phyloP scores from a whole-genome alignment of 1,140 invertebrate species.

The Xylocopa sonorina region DNA sequence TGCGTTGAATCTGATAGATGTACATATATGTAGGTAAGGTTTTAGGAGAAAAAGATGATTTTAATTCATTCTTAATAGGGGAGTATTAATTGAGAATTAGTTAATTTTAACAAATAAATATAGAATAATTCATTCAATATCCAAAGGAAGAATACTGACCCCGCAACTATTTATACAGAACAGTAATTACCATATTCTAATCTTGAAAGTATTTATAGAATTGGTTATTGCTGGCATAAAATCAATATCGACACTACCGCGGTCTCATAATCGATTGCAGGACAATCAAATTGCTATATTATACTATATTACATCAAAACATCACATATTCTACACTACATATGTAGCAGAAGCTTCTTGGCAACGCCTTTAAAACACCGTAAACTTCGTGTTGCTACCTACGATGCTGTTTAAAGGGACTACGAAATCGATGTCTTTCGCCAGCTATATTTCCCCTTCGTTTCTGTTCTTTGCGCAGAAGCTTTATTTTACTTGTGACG shows the following conservation, averaged over 20 bases:
- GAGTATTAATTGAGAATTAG: no score
- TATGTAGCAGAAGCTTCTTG: not conserved
- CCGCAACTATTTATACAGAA: no score
- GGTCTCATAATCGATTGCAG: not conserved
- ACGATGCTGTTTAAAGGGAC: not conserved
- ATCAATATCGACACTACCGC: not conserved
- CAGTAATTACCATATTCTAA: not conserved
- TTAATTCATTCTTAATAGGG: no score
- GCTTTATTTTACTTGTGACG: not conserved
- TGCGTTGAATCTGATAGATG: no score
- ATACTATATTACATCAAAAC: not conserved
- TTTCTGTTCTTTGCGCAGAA: constrained; percentile 4
- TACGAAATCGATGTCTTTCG: constrained; percentile 22
- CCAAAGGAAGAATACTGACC: not conserved
- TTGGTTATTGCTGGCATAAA: not conserved
- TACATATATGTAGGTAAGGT: no score
- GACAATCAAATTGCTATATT: not conserved
- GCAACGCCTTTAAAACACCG: not conserved
- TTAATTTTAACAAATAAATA: no score
- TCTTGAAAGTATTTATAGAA: not conserved
- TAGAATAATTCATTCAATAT: not conserved
- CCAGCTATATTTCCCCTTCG: not conserved
- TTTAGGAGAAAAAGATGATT: no score
- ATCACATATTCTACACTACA: not conserved
- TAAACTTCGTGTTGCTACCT: not conserved